A percentile compares a stretch with the other conserved stretches of the same genome.
Evolutionary conservation across 2,888 invertebrate species (phyloP).

Genomic region (Dione vanillae): DNA sequence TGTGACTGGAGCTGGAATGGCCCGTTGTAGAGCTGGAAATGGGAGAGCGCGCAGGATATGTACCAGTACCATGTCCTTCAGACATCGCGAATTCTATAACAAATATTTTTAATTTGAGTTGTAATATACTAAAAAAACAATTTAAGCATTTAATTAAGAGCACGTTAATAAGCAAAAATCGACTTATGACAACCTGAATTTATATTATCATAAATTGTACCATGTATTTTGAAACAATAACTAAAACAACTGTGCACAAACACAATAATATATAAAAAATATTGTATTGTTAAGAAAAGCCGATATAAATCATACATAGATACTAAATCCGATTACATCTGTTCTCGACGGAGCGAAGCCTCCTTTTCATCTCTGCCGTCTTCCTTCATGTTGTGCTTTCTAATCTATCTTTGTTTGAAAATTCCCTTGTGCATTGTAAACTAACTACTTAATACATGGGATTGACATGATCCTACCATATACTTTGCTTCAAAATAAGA

Average conservation of each 20-base stretch:
- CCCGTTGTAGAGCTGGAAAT: conserved; percentile 80
- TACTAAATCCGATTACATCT: conserved; percentile 49
- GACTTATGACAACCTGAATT: no score
- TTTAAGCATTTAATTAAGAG: no score
- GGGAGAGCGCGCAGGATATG: conserved; percentile 75
- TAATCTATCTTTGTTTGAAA: conserved; percentile 46
- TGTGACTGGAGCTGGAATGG: conserved; percentile 80
- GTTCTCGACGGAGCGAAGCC: conserved; percentile 47
- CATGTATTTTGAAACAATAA: neutral
- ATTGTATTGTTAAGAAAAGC: conserved; percentile 38
- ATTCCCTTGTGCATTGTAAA: conserved; percentile 46
- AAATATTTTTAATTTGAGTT: conserved; percentile 44
- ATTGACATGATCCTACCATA: conserved; percentile 31
- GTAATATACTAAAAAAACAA: no score
- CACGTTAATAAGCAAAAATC: no score
- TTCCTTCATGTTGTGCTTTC: conserved; percentile 45
- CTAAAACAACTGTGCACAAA: neutral
- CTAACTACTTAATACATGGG: conserved; percentile 42
- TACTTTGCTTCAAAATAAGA: conserved; percentile 11
- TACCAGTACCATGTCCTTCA: conserved; percentile 62
- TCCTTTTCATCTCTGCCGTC: conserved; percentile 45
- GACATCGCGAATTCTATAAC: conserved; percentile 78
- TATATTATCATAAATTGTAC: no score
- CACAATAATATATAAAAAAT: conserved; percentile 26
- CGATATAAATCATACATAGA: conserved; percentile 46